Evolutionary conservation across 1,140 invertebrate genomes (phyloP).

Genomic region (Hylyphantes graminicola): DNA sequence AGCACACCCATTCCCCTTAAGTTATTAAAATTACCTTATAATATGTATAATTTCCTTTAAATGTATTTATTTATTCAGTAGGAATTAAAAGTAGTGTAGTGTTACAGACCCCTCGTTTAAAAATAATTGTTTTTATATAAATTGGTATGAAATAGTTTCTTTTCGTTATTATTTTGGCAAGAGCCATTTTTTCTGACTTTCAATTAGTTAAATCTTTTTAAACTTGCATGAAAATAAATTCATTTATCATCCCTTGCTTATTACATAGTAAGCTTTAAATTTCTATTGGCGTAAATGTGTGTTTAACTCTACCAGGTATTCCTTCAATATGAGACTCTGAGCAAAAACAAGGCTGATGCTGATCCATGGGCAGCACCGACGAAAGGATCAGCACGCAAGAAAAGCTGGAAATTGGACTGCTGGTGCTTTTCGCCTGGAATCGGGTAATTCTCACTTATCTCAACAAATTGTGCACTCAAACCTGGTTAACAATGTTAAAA

Average conservation of each 20-base stretch:
- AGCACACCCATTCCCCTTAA: no score
- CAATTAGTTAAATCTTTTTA: background rate
- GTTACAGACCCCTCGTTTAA: no score
- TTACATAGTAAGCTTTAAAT: no score
- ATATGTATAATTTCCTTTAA: no score
- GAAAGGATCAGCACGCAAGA: constrained; percentile 20
- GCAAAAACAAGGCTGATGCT: constrained; percentile 9
- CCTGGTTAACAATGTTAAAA: no score
- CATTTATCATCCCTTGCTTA: no score
- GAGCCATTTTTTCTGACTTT: constrained; percentile 9
- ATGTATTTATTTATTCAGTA: no score
- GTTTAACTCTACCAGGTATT: constrained; percentile 38
- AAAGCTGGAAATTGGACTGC: constrained; percentile 59
- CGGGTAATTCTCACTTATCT: constrained; percentile 39
- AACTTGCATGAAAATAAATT: no score
- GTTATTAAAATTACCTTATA: no score
- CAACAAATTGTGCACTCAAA: no score
- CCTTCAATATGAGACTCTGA: constrained; percentile 57
- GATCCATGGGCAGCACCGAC: constrained; percentile 31
- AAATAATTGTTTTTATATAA: background rate
- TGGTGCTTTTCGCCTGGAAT: constrained; percentile 64
- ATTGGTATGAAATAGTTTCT: background rate
- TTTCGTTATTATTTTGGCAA: background rate
- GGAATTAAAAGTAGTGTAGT: no score
- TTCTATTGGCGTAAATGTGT: no score